These are phyloP conservation scores for Meandrusa payeni DNA, from an alignment of 2,888 invertebrate species.

Conservation along the genomic window DNA sequence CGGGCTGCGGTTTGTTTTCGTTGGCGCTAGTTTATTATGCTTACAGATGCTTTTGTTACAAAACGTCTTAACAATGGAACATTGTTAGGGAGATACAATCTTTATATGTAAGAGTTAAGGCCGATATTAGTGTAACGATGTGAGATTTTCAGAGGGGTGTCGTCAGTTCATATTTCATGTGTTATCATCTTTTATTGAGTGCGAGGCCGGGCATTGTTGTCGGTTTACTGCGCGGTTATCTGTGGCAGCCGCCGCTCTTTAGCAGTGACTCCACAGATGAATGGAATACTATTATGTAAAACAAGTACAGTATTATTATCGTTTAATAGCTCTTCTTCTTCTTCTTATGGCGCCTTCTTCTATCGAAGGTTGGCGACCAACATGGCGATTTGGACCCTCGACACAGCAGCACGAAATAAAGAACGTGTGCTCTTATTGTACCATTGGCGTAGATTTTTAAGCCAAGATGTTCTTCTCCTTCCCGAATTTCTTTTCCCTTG, in stretches of 20 bases:
- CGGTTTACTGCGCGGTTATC: conserved; percentile 77
- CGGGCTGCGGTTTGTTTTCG: conserved; percentile 73
- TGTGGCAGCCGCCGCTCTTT: conserved; percentile 68
- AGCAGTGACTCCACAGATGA: conserved; percentile 68
- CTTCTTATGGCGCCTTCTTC: too few species aligned
- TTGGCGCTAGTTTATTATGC: conserved; percentile 66
- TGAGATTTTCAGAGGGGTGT: conserved; percentile 54
- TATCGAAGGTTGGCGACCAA: too few species aligned
- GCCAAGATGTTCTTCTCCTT: too few species aligned
- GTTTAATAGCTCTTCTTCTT: conserved; percentile 1
- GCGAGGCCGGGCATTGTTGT: conserved; percentile 76
- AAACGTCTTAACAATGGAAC: conserved; percentile 47
- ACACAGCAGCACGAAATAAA: too few species aligned
- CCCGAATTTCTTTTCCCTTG: too few species aligned
- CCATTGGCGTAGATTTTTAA: too few species aligned
- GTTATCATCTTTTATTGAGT: conserved; percentile 82
- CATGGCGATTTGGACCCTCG: too few species aligned
- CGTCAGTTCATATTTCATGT: conserved; percentile 78
- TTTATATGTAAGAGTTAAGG: conserved; percentile 34
- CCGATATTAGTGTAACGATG: conserved; percentile 30
- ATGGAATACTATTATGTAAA: conserved; percentile 58
- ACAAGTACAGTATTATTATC: conserved; percentile 26
- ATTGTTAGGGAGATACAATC: conserved; percentile 28
- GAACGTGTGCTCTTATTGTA: too few species aligned
- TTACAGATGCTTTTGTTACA: conserved; percentile 36